Percentiles rank a stretch among this genome's conserved stretches.
Conservation (phyloP, 2,113 vertebrate genomes). For the Pteronura brasiliensis region DNA sequence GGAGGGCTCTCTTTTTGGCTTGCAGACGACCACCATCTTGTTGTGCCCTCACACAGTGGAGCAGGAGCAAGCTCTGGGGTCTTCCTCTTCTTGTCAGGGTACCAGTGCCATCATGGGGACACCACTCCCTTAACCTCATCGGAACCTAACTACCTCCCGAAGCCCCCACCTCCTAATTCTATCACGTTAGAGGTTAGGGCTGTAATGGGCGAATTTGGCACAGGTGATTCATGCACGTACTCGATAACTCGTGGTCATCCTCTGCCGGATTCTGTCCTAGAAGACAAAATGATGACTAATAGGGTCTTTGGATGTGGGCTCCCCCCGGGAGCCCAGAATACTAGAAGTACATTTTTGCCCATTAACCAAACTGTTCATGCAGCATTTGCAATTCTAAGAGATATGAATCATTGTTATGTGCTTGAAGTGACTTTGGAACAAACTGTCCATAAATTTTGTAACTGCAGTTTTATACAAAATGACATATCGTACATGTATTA, state of each 20-base stretch:
- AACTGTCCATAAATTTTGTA: constrained; percentile 69
- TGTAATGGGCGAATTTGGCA: not conserved
- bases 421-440: constrained; percentile 63
- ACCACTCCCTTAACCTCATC: not conserved
- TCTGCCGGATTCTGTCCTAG: not conserved
- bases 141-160: not conserved
- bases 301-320: not conserved
- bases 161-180: not conserved
- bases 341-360: constrained; percentile 28
- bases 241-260: not conserved
- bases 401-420: constrained; percentile 67
- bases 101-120: not conserved
- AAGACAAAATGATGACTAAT: not conserved
- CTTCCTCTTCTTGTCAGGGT: not conserved
- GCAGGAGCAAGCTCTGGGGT: not conserved
- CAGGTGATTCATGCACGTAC: not conserved
- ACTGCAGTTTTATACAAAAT: constrained; percentile 58
- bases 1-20: not conserved
- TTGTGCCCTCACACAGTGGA: no score
- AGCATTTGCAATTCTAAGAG: constrained; percentile 47
- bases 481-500: constrained; percentile 44
- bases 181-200: no score
- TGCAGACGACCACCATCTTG: not conserved
- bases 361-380: constrained; percentile 50
- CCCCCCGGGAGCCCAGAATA: not conserved